Evolutionary conservation across 2,797 vertebrate species (phyloP), one percentile per base, ranked within the genome.

Genomic region (Syngnathus acus): DNA sequence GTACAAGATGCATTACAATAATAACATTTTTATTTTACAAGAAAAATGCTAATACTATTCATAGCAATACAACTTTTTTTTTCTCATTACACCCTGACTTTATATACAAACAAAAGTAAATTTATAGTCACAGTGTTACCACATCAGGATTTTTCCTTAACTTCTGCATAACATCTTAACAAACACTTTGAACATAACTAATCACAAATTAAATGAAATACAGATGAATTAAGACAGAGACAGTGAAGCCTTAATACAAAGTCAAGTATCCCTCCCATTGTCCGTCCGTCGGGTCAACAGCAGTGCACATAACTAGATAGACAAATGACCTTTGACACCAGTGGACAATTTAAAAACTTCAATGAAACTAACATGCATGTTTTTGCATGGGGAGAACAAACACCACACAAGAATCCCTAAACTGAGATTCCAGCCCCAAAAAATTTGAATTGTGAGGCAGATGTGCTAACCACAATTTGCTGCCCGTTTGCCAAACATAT

Each of bases 351-450:
- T 19, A 17, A 32, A 23, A 16, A 5, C 26, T 58, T 38, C 32
- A 37, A 17, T 37, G 23, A 55, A 57, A 1, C 26, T 16, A 57
- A 58, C 55, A 37, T 38, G 26, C 54, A 16, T 8, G 54, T 37
- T 57, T 2, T 58, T 32, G 26, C 9, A 67, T 62, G 67, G 58
- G 2, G 69, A 68, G 32, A 53, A 21, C 17, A 53, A 9, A 16
- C n/a, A 10, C n/a, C n/a, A 53, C 50, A 21, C n/a, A 51, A n/a
- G 50, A 50, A 7, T 21, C 50, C 19, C 50, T 0, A n/a, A 51
- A 7, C 19, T 51, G 48, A 9, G 19, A 51, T n/a, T 51, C 7
- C 1, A 51, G 9, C 32, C 50, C 50, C n/a, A 3, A n/a, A 51
- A 51, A 8, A 1, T 10, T 10, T 3, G 17, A 50, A 19, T 51